Evolutionary conservation across 2,888 invertebrate species (phyloP), one percentile per base, ranked within the genome.

Genomic region (Aporophyla lueneburgensis): DNA sequence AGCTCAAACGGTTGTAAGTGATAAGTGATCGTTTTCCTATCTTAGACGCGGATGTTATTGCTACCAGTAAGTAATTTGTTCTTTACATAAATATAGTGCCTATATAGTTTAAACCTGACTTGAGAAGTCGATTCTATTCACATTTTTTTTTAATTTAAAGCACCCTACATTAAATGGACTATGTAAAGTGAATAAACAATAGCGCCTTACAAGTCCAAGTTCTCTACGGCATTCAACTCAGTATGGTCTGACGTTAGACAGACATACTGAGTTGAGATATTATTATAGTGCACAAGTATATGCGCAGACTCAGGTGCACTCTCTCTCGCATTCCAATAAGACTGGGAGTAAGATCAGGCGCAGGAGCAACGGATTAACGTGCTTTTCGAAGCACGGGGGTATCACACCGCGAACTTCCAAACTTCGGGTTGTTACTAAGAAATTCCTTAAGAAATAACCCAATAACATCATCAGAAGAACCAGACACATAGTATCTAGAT

Each of bases 1-100:
- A 46, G 43, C 79, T 79, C 51, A 66, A 67, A 56, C n/a, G 21
- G 53, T 43, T 66, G 43, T 12, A 54, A 54, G 61, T 43, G 54
- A 67, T 27, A 54, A 24, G 21, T 40, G 14, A 40, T 56, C 5
- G 56, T 62, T 80, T 27, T 33, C 5, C 14, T 46, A 19, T 0
- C 10, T 59, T 4, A 56, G 51, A 56, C 9, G 62, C 2, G 16
- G 43, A 21, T 73, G 21, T 43, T 56, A n/a, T 69, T 54, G 19
- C 10, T 16, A 56, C 5, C n/a, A n/a, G n/a, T n/a, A 14, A 24
- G 24, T 27, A 21, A 33, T 69, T 67, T 40, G 40, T 27, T 12
- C 19, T n/a, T 58, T 43, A 14, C 5, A 27, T 19, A 43, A 43
- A 19, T 43, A 6, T 12, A 16, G 27, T 2, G 33, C n/a, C 16